A percentile compares a stretch with the other conserved stretches of the same genome.
phyloP scores from a whole-genome alignment of 2,113 vertebrate genomes.

The Trachemys scripta region DNA sequence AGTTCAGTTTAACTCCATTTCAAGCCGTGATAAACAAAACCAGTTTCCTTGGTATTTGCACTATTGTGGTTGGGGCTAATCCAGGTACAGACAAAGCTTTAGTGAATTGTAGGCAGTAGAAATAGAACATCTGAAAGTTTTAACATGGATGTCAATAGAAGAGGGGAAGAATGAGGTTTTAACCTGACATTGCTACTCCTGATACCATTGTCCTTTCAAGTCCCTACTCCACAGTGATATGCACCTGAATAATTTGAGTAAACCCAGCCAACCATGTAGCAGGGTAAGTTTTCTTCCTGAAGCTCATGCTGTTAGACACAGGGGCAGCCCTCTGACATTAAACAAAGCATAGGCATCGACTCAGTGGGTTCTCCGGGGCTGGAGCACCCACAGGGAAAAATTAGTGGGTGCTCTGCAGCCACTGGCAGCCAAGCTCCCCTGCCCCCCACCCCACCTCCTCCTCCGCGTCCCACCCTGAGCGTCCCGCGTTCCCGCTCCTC shows the following conservation, averaged over 20 bases:
- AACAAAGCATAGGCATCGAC: not conserved
- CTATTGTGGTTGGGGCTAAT: not conserved
- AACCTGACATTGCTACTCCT: no score
- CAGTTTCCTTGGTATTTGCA: not conserved
- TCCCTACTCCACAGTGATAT: not conserved
- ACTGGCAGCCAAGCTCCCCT: no score
- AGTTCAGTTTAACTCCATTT: not conserved
- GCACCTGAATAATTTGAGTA: accelerated
- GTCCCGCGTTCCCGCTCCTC: no score
- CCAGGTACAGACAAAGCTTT: not conserved
- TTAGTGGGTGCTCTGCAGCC: no score
- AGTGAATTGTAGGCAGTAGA: not conserved
- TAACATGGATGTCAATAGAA: not conserved
- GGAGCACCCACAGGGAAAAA: no score
- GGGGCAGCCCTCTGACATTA: accelerated
- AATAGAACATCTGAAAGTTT: not conserved
- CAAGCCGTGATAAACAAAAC: not conserved
- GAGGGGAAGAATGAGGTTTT: not conserved
- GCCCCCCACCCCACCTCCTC: no score
- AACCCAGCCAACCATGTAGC: not conserved
- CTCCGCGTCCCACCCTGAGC: no score
- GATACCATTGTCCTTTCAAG: not conserved
- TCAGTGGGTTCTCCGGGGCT: no score
- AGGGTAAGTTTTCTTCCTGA: not conserved
- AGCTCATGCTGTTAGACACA: not conserved